Percentiles rank a stretch among this genome's conserved stretches.
Conservation (phyloP, 2,888 invertebrate genomes). For the Anodontia alba region DNA sequence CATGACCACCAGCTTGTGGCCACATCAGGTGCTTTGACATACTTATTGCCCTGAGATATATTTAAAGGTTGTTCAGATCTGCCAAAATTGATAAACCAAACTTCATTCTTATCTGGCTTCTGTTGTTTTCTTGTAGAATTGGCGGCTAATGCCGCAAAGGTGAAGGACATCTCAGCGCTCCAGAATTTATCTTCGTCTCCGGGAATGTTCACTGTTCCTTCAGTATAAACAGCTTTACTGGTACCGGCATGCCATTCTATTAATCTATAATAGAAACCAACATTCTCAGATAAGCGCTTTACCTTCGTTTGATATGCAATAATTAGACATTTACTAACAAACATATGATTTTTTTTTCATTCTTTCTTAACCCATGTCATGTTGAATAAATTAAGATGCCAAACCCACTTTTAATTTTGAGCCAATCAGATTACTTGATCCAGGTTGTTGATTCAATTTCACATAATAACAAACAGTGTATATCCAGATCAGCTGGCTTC, state of each 20-base stretch:
- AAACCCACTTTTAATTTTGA: too few relatives aligned
- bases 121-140: slow-evolving; percentile 25
- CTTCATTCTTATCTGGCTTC: slow-evolving; percentile 38
- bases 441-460: too few relatives aligned
- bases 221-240: slow-evolving; percentile 25
- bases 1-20: slow-evolving; percentile 54
- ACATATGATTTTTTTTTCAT: too few relatives aligned
- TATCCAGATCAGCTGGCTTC: too few relatives aligned
- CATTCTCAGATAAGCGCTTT: too few relatives aligned
- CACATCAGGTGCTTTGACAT: neutral
- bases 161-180: slow-evolving; percentile 47
- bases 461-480: too few relatives aligned
- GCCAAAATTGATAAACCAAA: slow-evolving; percentile 57
- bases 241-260: slow-evolving; percentile 42
- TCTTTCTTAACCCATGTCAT: too few relatives aligned
- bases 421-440: too few relatives aligned
- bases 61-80: slow-evolving; percentile 34
- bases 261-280: neutral
- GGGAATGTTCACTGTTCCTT: slow-evolving; percentile 48
- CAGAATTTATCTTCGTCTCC: slow-evolving; percentile 48
- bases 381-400: too few relatives aligned
- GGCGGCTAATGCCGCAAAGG: slow-evolving; percentile 32
- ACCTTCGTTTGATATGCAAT: too few relatives aligned
- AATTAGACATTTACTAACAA: too few relatives aligned
- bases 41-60: slow-evolving; percentile 29